Conservation (phyloP, 2,888 invertebrate genomes). For the Caenorhabditis doughertyi region DNA sequence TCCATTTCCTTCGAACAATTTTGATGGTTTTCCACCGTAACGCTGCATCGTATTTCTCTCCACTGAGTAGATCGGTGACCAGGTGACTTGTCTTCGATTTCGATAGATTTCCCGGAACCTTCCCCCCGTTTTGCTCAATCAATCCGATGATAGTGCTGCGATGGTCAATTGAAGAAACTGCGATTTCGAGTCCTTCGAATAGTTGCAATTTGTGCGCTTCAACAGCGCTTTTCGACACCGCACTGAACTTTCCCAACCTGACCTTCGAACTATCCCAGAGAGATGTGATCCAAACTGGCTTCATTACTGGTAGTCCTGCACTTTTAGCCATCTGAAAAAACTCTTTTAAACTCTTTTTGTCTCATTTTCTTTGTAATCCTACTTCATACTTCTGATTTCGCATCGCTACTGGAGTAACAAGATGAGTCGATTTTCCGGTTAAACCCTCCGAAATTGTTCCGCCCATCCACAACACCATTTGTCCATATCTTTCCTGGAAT, state of each 20-base stretch:
- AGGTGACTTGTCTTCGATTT: slow-evolving; percentile 74
- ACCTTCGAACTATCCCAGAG: slow-evolving; percentile 49
- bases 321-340: slow-evolving; percentile 9
- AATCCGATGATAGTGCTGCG: slow-evolving; percentile 65
- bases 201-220: slow-evolving; percentile 25
- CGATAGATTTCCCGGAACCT: slow-evolving; percentile 62
- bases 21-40: slow-evolving; percentile 74
- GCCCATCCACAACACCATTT: slow-evolving; percentile 71
- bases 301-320: slow-evolving; percentile 21
- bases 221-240: neutral
- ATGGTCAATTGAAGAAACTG: slow-evolving; percentile 72
- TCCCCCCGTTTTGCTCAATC: slow-evolving; percentile 73
- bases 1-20: slow-evolving; percentile 75
- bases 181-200: slow-evolving; percentile 64
- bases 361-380: neutral
- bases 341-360: neutral
- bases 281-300: slow-evolving; percentile 59
- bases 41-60: slow-evolving; percentile 74
- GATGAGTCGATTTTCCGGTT: slow-evolving; percentile 67
- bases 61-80: slow-evolving; percentile 68
- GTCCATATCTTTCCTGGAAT: too few species aligned
- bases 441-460: slow-evolving; percentile 53
- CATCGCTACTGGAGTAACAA: slow-evolving; percentile 69
- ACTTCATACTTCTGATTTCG: slow-evolving; percentile 71
- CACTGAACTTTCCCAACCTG: slow-evolving; percentile 39